These are phyloP conservation scores for Nylanderia fulva DNA, from an alignment of 1,140 invertebrate species.

Conservation along the genomic window DNA sequence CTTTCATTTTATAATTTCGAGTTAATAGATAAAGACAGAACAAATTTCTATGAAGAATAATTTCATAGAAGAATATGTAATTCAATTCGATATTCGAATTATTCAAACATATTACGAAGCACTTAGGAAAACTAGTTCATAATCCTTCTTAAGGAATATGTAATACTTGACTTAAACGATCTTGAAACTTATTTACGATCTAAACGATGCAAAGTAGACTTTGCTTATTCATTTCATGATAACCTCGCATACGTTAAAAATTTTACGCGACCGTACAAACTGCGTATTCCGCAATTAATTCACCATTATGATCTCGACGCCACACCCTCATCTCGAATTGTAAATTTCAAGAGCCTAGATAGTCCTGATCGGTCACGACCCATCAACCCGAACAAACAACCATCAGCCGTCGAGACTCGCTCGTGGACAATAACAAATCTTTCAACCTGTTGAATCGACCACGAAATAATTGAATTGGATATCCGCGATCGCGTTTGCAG, in stretches of 20 bases:
- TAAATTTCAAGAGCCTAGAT: constrained; percentile 38
- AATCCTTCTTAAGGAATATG: not conserved
- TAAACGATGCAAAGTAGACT: constrained; percentile 21
- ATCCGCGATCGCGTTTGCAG: not conserved
- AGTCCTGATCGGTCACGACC: constrained; percentile 16
- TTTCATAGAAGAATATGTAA: not conserved
- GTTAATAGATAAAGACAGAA: no score
- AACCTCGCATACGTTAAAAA: constrained; percentile 13
- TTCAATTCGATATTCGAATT: not conserved
- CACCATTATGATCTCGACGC: constrained; percentile 1
- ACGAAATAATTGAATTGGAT: constrained; percentile 23
- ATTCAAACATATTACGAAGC: constrained; percentile 6
- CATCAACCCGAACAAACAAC: constrained; percentile 41
- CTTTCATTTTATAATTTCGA: no score
- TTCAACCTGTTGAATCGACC: constrained; percentile 45
- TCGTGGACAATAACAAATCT: constrained; percentile 36
- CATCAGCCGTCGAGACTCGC: not conserved
- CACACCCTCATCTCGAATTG: constrained; percentile 20
- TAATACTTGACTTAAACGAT: not conserved
- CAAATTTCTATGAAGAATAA: not conserved
- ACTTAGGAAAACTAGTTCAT: constrained; percentile 18
- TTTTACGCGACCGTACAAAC: not conserved
- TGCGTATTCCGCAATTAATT: not conserved
- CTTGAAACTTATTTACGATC: constrained; percentile 14
- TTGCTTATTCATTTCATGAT: not conserved